Evolutionary conservation across 92 coral and sea anemone species (phyloP).

Genomic region (Micromussa lordhowensis): DNA sequence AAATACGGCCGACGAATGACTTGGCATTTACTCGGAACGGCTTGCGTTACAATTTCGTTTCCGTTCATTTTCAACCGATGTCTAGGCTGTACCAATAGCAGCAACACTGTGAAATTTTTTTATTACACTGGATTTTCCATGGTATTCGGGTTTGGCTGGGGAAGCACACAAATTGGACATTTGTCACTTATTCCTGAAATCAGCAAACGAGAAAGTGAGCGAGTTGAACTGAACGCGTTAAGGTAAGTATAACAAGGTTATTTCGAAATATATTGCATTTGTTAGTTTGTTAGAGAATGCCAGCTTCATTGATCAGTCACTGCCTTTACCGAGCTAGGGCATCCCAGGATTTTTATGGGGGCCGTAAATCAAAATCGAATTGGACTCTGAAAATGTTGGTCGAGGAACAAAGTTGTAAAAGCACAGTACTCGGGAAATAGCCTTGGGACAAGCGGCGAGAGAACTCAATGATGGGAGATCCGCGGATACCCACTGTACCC

Average conservation of each 20-base stretch:
- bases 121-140: conserved; percentile 71
- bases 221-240: conserved; percentile 73
- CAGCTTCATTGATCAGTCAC: too few species aligned
- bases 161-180: conserved; percentile 79
- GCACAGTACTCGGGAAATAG: not conserved
- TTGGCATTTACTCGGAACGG: conserved; percentile 77
- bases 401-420: not conserved
- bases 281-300: not conserved
- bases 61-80: conserved; percentile 79
- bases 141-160: conserved; percentile 82
- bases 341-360: too few species aligned
- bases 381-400: not conserved
- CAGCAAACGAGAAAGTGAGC: conserved; percentile 61
- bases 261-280: not conserved
- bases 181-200: conserved; percentile 79
- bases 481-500: not conserved
- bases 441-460: not conserved
- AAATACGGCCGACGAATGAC: conserved; percentile 75
- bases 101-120: conserved; percentile 46
- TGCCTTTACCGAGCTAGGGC: too few species aligned
- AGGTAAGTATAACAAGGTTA: conserved; percentile 40
- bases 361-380: not conserved
- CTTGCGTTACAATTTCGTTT: conserved; percentile 64
- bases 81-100: conserved; percentile 62
- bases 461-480: not conserved